phyloP scores from a whole-genome alignment of 2,113 vertebrate genomes.

The Phalacrocorax pelagicus region DNA sequence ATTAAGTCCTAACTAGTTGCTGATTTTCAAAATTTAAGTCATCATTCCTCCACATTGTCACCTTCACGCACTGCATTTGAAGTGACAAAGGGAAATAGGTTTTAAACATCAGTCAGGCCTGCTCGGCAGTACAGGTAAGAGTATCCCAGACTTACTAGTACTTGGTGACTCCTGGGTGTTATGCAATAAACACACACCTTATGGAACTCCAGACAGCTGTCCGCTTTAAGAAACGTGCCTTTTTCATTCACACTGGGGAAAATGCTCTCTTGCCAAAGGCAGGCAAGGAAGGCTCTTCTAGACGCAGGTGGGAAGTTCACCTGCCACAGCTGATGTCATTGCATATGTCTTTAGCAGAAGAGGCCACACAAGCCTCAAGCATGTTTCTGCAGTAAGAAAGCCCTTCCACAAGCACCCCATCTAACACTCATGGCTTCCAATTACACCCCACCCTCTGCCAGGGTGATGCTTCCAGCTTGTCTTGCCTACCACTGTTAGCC shows the following conservation, averaged over 20 bases:
- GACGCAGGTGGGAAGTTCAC: not conserved
- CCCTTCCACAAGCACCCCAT: not conserved
- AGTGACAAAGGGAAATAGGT: not conserved
- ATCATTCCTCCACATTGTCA: not conserved
- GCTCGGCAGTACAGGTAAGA: not conserved
- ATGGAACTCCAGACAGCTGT: not conserved
- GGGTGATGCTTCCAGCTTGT: not conserved
- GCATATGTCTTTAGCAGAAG: not conserved
- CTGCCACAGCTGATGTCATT: fast-evolving
- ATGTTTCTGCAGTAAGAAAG: not conserved
- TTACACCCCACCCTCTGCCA: not conserved
- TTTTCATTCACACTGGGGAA: not conserved
- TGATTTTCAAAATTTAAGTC: not conserved
- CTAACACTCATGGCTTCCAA: not conserved
- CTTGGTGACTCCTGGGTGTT: too few relatives aligned
- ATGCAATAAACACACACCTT: fast-evolving
- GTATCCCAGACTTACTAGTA: not conserved
- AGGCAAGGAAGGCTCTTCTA: not conserved
- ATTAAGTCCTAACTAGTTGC: not conserved
- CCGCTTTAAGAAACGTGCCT: fast-evolving
- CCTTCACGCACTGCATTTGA: not conserved
- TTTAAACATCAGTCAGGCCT: not conserved
- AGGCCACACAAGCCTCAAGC: not conserved
- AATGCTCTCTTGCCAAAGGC: not conserved
- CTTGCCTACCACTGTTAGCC: not conserved